A percentile compares a stretch with the other conserved stretches of the same genome.
Evolutionary conservation across 2,888 invertebrate genomes (phyloP).

Genomic region (Tyria jacobaeae): DNA sequence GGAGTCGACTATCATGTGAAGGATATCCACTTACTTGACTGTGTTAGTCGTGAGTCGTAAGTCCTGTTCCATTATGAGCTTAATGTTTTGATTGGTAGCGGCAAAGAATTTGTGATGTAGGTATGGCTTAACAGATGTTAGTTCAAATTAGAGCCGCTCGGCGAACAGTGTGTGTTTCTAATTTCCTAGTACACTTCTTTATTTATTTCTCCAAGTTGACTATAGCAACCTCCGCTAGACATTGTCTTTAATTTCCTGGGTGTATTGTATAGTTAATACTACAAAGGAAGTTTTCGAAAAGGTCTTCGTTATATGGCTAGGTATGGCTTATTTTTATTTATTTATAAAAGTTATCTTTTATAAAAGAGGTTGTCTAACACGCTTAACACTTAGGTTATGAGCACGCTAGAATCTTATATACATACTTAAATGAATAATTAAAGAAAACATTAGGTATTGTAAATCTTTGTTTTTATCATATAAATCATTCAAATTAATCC

Average conservation of each 20-base stretch:
- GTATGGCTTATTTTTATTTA: too few relatives aligned
- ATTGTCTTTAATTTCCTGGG: background rate
- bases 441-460: constrained; percentile 6
- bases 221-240: background rate
- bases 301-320: too few relatives aligned
- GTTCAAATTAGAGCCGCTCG: background rate
- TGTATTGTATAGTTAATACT: background rate
- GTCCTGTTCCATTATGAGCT: too few relatives aligned
- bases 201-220: background rate
- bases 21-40: background rate
- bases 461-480: constrained; percentile 19
- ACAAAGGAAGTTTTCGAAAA: too few relatives aligned
- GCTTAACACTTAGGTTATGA: background rate
- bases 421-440: constrained; percentile 6
- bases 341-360: too few relatives aligned
- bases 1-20: background rate
- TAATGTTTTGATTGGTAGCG: background rate
- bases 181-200: too few relatives aligned
- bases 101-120: too few relatives aligned
- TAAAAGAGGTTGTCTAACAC: background rate
- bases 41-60: too few relatives aligned
- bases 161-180: too few relatives aligned
- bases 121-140: background rate
- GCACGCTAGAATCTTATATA: background rate
- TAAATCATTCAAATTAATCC: constrained; percentile 30